Conservation (phyloP, 2,888 invertebrate genomes). For the Pardosa pseudoannulata region DNA sequence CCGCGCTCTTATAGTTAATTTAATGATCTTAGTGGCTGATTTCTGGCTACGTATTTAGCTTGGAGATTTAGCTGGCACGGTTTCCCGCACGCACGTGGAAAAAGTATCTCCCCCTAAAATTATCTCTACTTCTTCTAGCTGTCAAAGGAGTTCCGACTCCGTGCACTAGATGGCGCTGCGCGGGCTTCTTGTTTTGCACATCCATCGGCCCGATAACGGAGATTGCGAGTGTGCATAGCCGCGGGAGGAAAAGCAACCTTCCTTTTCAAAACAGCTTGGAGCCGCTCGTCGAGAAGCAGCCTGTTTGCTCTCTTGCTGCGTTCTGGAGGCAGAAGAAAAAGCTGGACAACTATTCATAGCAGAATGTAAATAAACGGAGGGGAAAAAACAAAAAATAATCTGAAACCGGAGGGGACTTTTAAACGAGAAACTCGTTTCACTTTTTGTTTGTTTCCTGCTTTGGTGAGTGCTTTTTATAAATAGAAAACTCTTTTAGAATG, state of each 20-base stretch:
- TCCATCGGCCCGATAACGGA: conserved; percentile 2
- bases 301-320: neutral
- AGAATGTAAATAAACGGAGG: conserved; percentile 9
- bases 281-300: neutral
- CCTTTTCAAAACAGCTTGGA: neutral
- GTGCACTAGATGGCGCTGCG: neutral
- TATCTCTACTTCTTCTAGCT: neutral
- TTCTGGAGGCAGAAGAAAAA: neutral
- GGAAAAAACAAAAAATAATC: neutral
- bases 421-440: neutral
- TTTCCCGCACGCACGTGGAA: neutral
- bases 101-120: neutral
- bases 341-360: neutral
- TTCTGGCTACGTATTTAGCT: no score
- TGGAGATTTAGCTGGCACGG: no score
- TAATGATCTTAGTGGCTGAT: no score
- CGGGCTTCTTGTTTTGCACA: neutral
- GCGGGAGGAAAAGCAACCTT: conserved; percentile 14
- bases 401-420: neutral
- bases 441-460: neutral
- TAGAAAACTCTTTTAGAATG: neutral
- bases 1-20: no score
- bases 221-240: neutral
- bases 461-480: neutral
- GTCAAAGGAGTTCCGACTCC: neutral